Percentiles rank a stretch among this genome's conserved stretches.
Evolutionary conservation across 1,140 invertebrate species (phyloP).

Genomic region (Triops cancriformis): DNA sequence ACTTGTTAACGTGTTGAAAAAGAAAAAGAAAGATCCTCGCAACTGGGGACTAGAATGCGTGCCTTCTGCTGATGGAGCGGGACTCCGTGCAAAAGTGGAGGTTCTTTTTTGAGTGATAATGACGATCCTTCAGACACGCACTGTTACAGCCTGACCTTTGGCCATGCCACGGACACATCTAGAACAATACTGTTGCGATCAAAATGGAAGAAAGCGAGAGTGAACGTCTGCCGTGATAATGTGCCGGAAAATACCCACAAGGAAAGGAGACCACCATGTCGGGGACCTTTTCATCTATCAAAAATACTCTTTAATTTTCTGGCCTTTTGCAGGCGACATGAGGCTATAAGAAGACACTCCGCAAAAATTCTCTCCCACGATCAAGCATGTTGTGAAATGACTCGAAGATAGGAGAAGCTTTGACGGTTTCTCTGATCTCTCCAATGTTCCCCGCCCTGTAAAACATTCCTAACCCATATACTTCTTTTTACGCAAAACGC

Average conservation of each 20-base stretch:
- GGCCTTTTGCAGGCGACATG: neutral
- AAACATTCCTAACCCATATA: neutral
- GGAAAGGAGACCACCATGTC: neutral
- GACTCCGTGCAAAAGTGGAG: neutral
- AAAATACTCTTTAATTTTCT: neutral
- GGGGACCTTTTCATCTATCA: neutral
- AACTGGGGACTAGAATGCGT: neutral
- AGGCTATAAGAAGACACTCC: neutral
- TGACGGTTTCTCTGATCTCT: constrained; percentile 6
- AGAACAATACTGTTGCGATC: neutral
- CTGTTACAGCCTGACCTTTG: neutral
- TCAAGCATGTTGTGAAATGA: neutral
- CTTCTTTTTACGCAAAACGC: neutral
- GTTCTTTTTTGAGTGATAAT: neutral
- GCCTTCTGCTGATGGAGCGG: neutral
- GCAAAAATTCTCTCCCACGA: neutral
- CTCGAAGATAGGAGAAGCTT: neutral
- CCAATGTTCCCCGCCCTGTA: neutral
- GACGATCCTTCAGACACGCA: neutral
- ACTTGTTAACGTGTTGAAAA: neutral
- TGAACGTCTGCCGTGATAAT: neutral
- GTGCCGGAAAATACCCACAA: neutral
- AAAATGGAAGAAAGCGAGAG: neutral
- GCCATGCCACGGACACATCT: neutral
- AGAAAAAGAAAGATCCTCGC: neutral